These are phyloP conservation scores for Sebastolobus alascanus DNA, from an alignment of 2,797 vertebrate genomes.

Conservation along the genomic window DNA sequence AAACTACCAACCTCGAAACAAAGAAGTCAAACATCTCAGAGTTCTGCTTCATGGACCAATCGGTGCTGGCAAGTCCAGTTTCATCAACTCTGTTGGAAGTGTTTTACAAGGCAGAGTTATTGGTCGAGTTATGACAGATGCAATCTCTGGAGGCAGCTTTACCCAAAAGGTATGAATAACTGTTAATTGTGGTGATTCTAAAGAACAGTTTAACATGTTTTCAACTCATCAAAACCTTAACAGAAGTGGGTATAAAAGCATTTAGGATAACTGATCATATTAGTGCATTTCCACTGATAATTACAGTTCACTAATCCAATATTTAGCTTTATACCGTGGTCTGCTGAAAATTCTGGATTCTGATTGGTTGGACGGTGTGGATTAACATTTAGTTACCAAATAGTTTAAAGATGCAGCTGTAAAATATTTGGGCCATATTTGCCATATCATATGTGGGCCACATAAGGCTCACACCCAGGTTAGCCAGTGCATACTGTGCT, in stretches of 20 bases:
- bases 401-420: neutral
- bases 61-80: slow-evolving; percentile 82
- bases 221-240: neutral
- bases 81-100: slow-evolving; percentile 83
- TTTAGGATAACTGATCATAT: neutral
- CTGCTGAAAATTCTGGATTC: neutral
- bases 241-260: no score
- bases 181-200: neutral
- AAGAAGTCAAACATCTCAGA: slow-evolving; percentile 45
- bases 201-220: neutral
- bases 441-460: no score
- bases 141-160: neutral
- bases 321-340: neutral
- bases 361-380: neutral
- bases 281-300: neutral
- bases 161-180: slow-evolving; percentile 8
- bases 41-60: slow-evolving; percentile 81
- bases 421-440: no score
- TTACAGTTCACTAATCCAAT: neutral
- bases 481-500: no score
- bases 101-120: slow-evolving; percentile 46
- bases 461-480: no score
- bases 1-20: slow-evolving; percentile 17
- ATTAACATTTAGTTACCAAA: neutral
- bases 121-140: neutral